Conservation (phyloP, 2,888 invertebrate genomes). For the Ectemnius continuus region DNA sequence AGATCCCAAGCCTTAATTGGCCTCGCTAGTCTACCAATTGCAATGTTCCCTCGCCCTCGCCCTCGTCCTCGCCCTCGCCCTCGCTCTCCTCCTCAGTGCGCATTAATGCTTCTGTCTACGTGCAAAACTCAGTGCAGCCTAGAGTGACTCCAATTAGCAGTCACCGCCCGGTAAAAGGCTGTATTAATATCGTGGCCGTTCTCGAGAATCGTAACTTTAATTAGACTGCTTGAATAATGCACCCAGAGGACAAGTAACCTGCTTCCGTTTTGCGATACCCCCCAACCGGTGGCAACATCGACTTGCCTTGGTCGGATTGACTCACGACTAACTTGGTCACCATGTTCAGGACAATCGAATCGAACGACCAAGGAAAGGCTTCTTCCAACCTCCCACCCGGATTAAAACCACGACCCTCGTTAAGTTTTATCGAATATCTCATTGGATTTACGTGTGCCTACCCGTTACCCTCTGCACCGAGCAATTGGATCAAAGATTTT, state of each 20-base stretch:
- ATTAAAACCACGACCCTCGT: conserved; percentile 29
- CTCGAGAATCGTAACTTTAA: conserved; percentile 22
- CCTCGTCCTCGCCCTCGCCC: too few relatives aligned
- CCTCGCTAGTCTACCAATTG: neutral
- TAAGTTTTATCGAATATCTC: conserved; percentile 23
- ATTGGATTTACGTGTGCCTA: neutral
- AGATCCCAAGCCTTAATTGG: neutral
- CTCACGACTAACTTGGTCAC: conserved; percentile 24
- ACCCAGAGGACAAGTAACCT: conserved; percentile 3
- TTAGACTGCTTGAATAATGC: conserved; percentile 33
- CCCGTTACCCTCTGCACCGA: too few relatives aligned
- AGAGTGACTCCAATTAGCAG: neutral
- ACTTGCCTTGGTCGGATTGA: conserved; percentile 11
- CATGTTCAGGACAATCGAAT: conserved; percentile 24
- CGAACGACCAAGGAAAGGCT: conserved; percentile 5
- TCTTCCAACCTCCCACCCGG: neutral
- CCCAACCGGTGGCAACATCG: neutral
- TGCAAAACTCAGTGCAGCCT: neutral
- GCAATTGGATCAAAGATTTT: too few relatives aligned
- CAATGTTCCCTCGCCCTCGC: neutral
- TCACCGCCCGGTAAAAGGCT: neutral
- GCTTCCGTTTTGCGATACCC: conserved; percentile 13
- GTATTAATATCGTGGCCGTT: neutral
- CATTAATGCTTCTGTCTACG: neutral
- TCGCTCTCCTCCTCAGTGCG: neutral